A percentile compares a stretch with the other conserved stretches of the same genome.
These are phyloP conservation scores for Arctocebus calabarensis DNA, from an alignment of 2,797 vertebrate species.

Conservation along the genomic window DNA sequence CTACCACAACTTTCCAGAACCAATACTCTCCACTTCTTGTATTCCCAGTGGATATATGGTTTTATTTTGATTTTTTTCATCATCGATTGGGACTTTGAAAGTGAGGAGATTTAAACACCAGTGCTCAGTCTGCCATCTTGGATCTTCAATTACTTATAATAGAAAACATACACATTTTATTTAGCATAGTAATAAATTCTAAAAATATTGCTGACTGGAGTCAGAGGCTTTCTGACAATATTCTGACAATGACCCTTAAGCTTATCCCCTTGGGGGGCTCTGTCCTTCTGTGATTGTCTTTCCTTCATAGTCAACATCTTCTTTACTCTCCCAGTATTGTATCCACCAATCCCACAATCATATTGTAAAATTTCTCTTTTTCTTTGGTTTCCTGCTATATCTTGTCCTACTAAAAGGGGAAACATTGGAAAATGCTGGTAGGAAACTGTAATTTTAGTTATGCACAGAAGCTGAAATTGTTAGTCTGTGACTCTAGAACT, in stretches of 20 bases:
- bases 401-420: neutral
- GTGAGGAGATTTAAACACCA: neutral
- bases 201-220: neutral
- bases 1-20: neutral
- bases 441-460: neutral
- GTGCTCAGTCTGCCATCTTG: neutral
- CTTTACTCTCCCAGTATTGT: too few relatives aligned
- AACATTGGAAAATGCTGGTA: neutral
- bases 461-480: neutral
- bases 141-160: neutral
- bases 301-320: neutral
- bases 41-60: neutral
- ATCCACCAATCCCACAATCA: neutral
- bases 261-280: neutral
- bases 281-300: neutral
- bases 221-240: neutral
- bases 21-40: neutral
- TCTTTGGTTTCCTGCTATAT: neutral
- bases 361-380: neutral
- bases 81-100: neutral
- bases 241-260: neutral
- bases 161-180: neutral
- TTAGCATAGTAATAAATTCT: neutral
- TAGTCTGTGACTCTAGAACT: neutral
- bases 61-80: slow-evolving; percentile 8